Conservation (phyloP, 1,140 invertebrate species). For the Metaphire vulgaris region DNA sequence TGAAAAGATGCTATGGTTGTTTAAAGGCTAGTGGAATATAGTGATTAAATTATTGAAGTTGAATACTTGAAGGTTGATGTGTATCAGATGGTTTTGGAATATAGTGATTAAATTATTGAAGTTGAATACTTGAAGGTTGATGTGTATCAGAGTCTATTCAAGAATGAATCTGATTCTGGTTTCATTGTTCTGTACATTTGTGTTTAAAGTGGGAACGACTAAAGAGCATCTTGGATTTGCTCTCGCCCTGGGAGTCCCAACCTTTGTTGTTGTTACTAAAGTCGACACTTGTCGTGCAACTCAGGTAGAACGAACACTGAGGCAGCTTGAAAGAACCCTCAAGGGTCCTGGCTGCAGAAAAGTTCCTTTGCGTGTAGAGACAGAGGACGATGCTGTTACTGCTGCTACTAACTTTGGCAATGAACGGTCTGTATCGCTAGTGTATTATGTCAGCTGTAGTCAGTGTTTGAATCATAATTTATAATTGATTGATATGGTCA, state of each 20-base stretch:
- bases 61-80: no score
- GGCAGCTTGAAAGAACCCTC: conserved; percentile 81
- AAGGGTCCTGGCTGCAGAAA: conserved; percentile 96
- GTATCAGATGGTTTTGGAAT: no score
- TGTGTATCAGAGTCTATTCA: no score
- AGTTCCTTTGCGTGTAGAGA: conserved; percentile 90
- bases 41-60: no score
- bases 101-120: no score
- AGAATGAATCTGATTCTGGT: no score
- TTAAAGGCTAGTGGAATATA: no score
- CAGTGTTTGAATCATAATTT: not conserved
- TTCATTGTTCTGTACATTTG: no score
- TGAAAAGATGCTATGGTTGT: no score
- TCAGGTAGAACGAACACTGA: conserved; percentile 87
- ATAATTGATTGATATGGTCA: not conserved
- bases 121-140: no score
- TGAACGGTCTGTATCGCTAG: conserved; percentile 24
- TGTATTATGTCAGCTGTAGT: not conserved
- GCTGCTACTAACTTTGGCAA: conserved; percentile 22
- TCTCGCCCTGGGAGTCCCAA: conserved; percentile 88
- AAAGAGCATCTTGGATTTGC: conserved; percentile 96
- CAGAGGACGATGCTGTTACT: conserved; percentile 81
- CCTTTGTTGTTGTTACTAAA: conserved; percentile 98
- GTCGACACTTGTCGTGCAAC: conserved; percentile 99
- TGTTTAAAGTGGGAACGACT: conserved; percentile 95